A percentile compares a stretch with the other conserved stretches of the same genome.
Conservation (phyloP, 2,113 vertebrate species). For the Thryonomys swinderianus region DNA sequence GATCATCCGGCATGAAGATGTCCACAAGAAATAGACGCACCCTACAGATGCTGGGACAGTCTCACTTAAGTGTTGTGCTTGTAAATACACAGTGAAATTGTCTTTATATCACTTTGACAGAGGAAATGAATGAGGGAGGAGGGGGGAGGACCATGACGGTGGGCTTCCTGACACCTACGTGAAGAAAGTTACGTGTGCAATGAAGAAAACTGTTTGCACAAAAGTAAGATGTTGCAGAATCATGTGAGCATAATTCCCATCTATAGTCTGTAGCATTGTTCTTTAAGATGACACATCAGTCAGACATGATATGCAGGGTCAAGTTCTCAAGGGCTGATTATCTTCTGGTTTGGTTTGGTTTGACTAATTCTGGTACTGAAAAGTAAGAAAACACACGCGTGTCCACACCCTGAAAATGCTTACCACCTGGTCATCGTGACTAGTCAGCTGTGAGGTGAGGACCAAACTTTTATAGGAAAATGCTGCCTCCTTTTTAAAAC, state of each 20-base stretch:
- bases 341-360: slow-evolving; percentile 61
- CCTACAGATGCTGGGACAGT: slow-evolving; percentile 77
- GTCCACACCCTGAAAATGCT: slow-evolving; percentile 66
- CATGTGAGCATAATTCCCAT: slow-evolving; percentile 67
- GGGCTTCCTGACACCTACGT: slow-evolving; percentile 78
- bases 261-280: slow-evolving; percentile 73
- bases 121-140: slow-evolving; percentile 72
- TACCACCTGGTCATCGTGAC: slow-evolving; percentile 83
- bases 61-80: slow-evolving; percentile 85
- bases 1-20: slow-evolving; percentile 97
- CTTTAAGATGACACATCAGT: slow-evolving; percentile 80
- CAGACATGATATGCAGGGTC: slow-evolving; percentile 77
- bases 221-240: slow-evolving; percentile 66
- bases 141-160: slow-evolving; percentile 62
- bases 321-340: slow-evolving; percentile 77
- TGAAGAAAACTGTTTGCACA: slow-evolving; percentile 79
- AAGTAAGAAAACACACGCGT: slow-evolving; percentile 60
- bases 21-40: slow-evolving; percentile 91
- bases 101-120: slow-evolving; percentile 85
- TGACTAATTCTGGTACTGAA: slow-evolving; percentile 76
- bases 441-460: slow-evolving; percentile 87
- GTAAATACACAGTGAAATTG: slow-evolving; percentile 88
- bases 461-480: slow-evolving; percentile 91
- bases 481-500: slow-evolving; percentile 90
- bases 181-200: slow-evolving; percentile 65